phyloP scores from a whole-genome alignment of 1,140 invertebrate genomes.

The Campoletis sonorensis region DNA sequence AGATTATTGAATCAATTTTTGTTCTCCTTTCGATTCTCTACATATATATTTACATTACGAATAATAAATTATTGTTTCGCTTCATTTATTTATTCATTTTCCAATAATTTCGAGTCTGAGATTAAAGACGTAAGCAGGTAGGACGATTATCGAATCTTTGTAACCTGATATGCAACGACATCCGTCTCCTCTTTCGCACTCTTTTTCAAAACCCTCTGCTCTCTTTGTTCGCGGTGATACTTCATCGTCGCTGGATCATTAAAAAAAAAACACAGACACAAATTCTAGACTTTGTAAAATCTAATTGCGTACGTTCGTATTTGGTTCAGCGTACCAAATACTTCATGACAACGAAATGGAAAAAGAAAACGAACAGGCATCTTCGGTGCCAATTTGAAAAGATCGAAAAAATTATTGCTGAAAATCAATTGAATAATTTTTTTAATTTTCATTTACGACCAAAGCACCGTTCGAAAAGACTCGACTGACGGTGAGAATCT shows the following conservation, averaged over 20 bases:
- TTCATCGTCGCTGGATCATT: not conserved
- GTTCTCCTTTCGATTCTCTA: not conserved
- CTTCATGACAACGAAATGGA: not conserved
- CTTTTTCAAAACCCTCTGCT: not conserved
- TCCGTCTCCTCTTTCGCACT: slow-evolving; percentile 21
- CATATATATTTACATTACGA: slow-evolving; percentile 17
- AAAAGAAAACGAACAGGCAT: slow-evolving; percentile 5
- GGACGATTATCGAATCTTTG: slow-evolving; percentile 13
- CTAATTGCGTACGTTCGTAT: slow-evolving; percentile 57
- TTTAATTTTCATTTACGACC: too few relatives aligned
- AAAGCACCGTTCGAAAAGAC: too few relatives aligned
- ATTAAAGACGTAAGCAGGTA: slow-evolving; percentile 32
- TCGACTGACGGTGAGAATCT: not conserved
- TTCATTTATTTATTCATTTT: not conserved
- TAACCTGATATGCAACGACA: slow-evolving; percentile 43
- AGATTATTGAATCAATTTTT: not conserved
- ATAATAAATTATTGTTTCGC: slow-evolving; percentile 21
- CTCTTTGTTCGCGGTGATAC: slow-evolving; percentile 11
- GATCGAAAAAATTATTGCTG: too few relatives aligned
- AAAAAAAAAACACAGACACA: not conserved
- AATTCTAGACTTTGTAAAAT: slow-evolving; percentile 47
- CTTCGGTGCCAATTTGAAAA: too few relatives aligned
- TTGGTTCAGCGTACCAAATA: slow-evolving; percentile 54
- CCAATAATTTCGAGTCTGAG: not conserved
- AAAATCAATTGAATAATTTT: too few relatives aligned